Evolutionary conservation across 2,113 vertebrate genomes (phyloP).

Genomic region (Cinclus cinclus): DNA sequence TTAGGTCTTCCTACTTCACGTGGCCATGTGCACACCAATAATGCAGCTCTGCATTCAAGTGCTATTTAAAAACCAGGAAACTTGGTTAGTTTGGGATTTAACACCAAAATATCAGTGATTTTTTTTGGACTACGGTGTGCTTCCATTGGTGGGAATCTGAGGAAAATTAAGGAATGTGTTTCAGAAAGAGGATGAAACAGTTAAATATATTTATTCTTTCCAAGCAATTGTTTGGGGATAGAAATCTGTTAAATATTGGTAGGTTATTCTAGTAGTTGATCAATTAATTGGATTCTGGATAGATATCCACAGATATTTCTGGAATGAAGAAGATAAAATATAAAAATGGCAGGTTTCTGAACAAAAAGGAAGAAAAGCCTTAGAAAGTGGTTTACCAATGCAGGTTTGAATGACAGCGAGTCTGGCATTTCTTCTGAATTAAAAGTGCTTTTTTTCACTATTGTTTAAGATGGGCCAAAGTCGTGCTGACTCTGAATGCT

Average conservation of each 20-base stretch:
- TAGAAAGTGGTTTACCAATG: constrained; percentile 19
- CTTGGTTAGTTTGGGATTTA: constrained; percentile 6
- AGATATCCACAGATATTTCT: constrained; percentile 51
- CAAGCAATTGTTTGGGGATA: constrained; percentile 56
- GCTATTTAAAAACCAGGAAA: background rate
- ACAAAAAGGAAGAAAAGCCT: background rate
- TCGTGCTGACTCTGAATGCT: background rate
- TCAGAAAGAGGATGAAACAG: background rate
- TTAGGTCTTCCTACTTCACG: constrained; percentile 54
- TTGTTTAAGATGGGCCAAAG: constrained; percentile 20
- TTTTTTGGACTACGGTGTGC: background rate
- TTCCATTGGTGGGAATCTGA: background rate
- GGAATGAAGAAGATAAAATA: constrained; percentile 56
- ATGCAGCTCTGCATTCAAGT: background rate
- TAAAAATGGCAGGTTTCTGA: constrained; percentile 46
- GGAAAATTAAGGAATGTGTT: background rate
- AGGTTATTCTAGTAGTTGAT: constrained; percentile 72
- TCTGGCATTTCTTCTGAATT: constrained; percentile 23
- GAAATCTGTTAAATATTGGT: constrained; percentile 65
- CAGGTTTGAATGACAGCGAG: constrained; percentile 17
- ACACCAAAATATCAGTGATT: background rate
- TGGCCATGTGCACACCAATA: background rate
- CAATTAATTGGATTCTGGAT: constrained; percentile 48
- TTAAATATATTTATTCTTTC: constrained; percentile 54
- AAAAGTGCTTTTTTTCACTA: background rate